Evolutionary conservation across 2,113 vertebrate species (phyloP), one percentile per base, ranked within the genome.

Genomic region (Halichoerus grypus): DNA sequence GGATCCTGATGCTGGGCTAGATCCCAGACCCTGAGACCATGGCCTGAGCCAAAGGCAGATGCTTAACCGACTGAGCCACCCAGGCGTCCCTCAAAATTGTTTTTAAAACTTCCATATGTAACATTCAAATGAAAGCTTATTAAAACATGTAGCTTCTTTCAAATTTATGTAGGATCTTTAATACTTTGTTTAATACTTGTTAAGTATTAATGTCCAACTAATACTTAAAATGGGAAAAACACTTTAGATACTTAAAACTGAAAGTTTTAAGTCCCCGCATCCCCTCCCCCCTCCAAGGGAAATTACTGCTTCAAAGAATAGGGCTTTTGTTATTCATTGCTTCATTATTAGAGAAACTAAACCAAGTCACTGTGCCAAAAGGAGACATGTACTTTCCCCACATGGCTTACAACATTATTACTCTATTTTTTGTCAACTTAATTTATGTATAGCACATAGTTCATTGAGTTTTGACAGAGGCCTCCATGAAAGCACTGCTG

Each of bases 1-100:
- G 14, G 63, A 65, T 13, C 63, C 63, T 4, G 0, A 33, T 2
- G 0, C 28, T 0, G 28, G 13, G 28, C 28, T 65, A 1, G 0
- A 65, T 31, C 28, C 2, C 63, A 33, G 28, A 65, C 14, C 28
- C 63, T 65, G 28, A 15, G 28, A 33, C 31, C 63, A 65, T 65
- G 63, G 15, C 14, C 63, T 15, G 5, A 65, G 9, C 63, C 5
- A 3, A 65, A 65, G 28, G 63, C 63, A 65, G 63, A 65, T 5
- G 13, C 28, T 65, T 33, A 65, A 65, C 28, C 28, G 13, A 65
- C 63, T 65, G 63, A 65, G 63, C 28, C 28, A 65, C 28, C 63
- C 13, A 65, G 63, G 63, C 28, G 2, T 31, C 63, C 28, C 61
- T 31, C 61, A 28, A 36, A 81, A 57, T 19, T 81, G 51, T 55